A percentile compares a stretch with the other conserved stretches of the same genome.
Conservation (phyloP, 2,113 vertebrate genomes). For the Oxyruncus cristatus region DNA sequence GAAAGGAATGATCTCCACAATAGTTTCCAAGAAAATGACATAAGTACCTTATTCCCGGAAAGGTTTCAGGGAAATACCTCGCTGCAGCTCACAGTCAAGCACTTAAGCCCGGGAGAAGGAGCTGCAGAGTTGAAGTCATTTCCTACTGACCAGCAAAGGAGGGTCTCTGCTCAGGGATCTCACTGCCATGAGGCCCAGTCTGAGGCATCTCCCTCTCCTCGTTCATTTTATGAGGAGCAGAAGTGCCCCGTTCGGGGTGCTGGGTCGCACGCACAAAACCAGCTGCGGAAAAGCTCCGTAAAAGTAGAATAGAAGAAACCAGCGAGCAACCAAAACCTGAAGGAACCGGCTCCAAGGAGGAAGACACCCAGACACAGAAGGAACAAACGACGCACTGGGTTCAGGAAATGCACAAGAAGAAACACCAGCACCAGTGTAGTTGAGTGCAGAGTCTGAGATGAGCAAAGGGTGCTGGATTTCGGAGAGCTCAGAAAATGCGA, state of each 20-base stretch:
- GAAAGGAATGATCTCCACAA: constrained; percentile 5
- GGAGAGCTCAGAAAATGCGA: neutral
- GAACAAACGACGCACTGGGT: neutral
- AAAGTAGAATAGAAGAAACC: neutral
- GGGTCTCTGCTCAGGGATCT: neutral
- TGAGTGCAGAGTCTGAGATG: neutral
- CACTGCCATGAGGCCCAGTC: neutral
- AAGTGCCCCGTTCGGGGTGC: neutral
- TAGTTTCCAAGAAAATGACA: constrained; percentile 59
- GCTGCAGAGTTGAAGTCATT: neutral
- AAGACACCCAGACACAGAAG: neutral
- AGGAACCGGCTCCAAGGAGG: neutral
- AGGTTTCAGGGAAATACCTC: constrained; percentile 64
- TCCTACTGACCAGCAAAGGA: constrained; percentile 17
- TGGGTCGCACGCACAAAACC: neutral
- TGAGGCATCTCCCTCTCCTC: neutral
- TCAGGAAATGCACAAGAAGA: neutral
- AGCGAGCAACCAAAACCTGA: neutral
- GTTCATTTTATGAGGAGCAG: neutral
- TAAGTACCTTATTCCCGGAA: constrained; percentile 63
- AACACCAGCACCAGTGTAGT: neutral
- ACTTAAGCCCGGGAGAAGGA: neutral
- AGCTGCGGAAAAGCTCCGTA: neutral
- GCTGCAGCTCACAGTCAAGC: neutral
- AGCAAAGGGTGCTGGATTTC: neutral